Conservation (phyloP, 2,888 invertebrate genomes). For the Ethmia dodecea region DNA sequence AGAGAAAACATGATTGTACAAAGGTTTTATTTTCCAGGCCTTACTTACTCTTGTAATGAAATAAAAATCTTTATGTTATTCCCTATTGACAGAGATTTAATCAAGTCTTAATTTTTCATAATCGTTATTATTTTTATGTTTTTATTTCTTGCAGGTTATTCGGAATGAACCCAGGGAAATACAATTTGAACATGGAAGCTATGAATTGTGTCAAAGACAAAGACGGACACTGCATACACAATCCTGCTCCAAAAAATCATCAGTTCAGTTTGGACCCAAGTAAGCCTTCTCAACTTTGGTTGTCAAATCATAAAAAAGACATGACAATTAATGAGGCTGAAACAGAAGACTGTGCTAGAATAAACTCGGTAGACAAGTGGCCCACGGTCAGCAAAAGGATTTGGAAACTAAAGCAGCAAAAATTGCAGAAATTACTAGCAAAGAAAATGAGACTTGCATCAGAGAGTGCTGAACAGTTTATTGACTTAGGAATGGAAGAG, state of each 20-base stretch:
- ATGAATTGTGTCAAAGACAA: constrained; percentile 57
- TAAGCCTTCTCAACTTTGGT: constrained; percentile 26
- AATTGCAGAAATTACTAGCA: constrained; percentile 30
- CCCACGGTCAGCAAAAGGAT: constrained; percentile 50
- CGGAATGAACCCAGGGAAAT: constrained; percentile 58
- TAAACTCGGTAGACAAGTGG: constrained; percentile 54
- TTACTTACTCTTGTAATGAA: no score
- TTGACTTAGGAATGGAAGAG: constrained; percentile 49
- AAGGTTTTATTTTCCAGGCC: no score
- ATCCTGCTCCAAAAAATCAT: constrained; percentile 31
- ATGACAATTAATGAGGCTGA: constrained; percentile 29
- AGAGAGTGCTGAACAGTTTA: constrained; percentile 36
- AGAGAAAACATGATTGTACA: no score
- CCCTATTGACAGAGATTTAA: no score
- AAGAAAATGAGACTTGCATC: constrained; percentile 49
- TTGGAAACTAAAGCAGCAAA: constrained; percentile 47
- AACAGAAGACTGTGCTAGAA: constrained; percentile 51
- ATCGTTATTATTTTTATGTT: no score
- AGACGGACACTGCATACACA: constrained; percentile 57
- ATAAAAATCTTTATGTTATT: no score
- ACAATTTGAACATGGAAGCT: constrained; percentile 56
- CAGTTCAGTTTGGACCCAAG: constrained; percentile 24
- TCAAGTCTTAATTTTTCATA: no score
- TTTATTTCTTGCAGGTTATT: constrained; percentile 42
- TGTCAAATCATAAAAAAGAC: constrained; percentile 30